phyloP scores from a whole-genome alignment of 2,113 vertebrate genomes.

The Neodontobutis hainanensis region DNA sequence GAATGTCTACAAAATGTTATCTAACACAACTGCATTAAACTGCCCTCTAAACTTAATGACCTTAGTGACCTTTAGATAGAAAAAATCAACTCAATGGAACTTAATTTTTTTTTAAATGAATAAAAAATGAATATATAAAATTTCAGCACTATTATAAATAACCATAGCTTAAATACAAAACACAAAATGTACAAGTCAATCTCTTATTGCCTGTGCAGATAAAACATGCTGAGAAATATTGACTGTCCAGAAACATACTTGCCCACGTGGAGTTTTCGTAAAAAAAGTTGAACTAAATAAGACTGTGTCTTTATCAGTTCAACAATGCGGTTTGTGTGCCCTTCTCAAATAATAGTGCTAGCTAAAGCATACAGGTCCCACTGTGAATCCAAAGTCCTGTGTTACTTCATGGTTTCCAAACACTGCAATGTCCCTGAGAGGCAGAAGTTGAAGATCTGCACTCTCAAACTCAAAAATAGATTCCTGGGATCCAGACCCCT shows the following conservation, averaged over 20 bases:
- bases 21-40: background rate
- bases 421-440: slow-evolving; percentile 83
- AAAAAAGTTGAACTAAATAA: background rate
- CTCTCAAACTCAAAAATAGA: slow-evolving; percentile 83
- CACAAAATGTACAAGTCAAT: slow-evolving; percentile 50
- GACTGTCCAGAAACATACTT: slow-evolving; percentile 1
- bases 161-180: slow-evolving; percentile 40
- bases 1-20: background rate
- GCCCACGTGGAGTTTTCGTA: background rate
- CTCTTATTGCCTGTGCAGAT: slow-evolving; percentile 20
- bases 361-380: slow-evolving; percentile 85
- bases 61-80: background rate
- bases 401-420: slow-evolving; percentile 74
- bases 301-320: background rate
- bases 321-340: background rate
- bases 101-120: background rate
- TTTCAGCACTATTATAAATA: slow-evolving; percentile 57
- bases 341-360: slow-evolving; percentile 50
- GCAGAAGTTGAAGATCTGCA: slow-evolving; percentile 80
- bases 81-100: slow-evolving; percentile 36
- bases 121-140: slow-evolving; percentile 15
- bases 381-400: slow-evolving; percentile 83
- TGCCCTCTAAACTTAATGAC: background rate
- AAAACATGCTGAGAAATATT: background rate
- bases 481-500: slow-evolving; percentile 64